Evolutionary conservation across 2,113 vertebrate genomes (phyloP).

Genomic region (Choloepus hoffmanni): DNA sequence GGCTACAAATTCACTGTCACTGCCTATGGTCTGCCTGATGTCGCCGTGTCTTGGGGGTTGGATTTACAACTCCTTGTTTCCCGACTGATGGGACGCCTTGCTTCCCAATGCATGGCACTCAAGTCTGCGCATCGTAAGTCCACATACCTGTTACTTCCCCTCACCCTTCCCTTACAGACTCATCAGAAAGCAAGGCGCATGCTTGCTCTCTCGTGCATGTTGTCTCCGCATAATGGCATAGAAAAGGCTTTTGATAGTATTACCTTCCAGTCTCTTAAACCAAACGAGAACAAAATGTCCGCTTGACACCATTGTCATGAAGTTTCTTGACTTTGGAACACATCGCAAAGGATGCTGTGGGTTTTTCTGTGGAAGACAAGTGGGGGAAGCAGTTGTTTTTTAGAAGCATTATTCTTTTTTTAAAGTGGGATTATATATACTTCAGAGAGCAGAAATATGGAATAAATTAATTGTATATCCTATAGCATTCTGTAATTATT

Average conservation of each 20-base stretch:
- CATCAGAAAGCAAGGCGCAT: not conserved
- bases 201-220: not conserved
- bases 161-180: not conserved
- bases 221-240: not conserved
- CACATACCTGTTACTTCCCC: not conserved
- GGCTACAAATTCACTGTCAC: slow-evolving; percentile 98
- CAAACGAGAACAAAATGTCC: not conserved
- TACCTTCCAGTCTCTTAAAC: not conserved
- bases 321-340: not conserved
- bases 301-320: not conserved
- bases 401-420: not conserved
- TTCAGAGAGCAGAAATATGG: slow-evolving; percentile 45
- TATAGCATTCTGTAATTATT: not conserved
- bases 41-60: slow-evolving; percentile 96
- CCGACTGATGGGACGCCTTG: slow-evolving; percentile 95
- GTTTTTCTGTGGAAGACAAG: not conserved
- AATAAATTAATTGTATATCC: not conserved
- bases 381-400: not conserved
- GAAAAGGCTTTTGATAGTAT: not conserved
- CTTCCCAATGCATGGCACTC: slow-evolving; percentile 94
- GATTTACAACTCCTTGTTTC: slow-evolving; percentile 96
- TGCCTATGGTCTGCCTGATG: slow-evolving; percentile 94
- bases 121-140: slow-evolving; percentile 87
- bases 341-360: not conserved
- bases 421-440: not conserved